Conservation (phyloP, 2,888 invertebrate genomes). For the Megastigmus dorsalis region DNA sequence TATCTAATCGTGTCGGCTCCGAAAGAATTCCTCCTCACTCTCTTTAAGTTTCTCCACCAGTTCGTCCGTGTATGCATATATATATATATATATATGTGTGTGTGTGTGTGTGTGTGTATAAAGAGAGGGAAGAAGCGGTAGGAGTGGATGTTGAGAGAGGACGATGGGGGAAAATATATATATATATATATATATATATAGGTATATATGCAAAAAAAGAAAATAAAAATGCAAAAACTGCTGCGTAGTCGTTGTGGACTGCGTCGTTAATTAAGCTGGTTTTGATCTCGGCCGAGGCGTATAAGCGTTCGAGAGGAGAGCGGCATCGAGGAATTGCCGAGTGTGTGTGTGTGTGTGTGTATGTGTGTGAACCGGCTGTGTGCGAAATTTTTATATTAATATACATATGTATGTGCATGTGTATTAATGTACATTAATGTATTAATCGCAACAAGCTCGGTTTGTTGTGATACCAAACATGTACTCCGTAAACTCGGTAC, state of each 20-base stretch:
- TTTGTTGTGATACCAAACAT: too few relatives aligned
- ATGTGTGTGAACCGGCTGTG: neutral
- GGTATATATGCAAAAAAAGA: too few relatives aligned
- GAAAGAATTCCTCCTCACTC: conserved; percentile 9
- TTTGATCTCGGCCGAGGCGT: too few relatives aligned
- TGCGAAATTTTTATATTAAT: too few relatives aligned
- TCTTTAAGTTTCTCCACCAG: neutral
- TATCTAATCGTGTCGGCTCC: conserved; percentile 27
- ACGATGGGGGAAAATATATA: conserved; percentile 1
- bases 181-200: too few relatives aligned
- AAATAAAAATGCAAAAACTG: conserved; percentile 11
- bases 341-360: neutral
- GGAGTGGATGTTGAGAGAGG: neutral
- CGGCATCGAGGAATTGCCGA: neutral
- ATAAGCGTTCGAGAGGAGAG: neutral
- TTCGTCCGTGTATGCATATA: neutral
- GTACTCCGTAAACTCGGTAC: too few relatives aligned
- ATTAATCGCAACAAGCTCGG: too few relatives aligned
- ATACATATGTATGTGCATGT: too few relatives aligned
- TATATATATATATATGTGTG: too few relatives aligned
- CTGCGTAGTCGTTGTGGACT: neutral
- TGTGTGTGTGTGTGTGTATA: too few relatives aligned
- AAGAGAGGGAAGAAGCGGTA: neutral
- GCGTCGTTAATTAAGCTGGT: neutral
- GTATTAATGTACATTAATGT: too few relatives aligned